These are phyloP conservation scores for Heliconius hortense DNA, from an alignment of 2,888 invertebrate genomes.

Conservation along the genomic window DNA sequence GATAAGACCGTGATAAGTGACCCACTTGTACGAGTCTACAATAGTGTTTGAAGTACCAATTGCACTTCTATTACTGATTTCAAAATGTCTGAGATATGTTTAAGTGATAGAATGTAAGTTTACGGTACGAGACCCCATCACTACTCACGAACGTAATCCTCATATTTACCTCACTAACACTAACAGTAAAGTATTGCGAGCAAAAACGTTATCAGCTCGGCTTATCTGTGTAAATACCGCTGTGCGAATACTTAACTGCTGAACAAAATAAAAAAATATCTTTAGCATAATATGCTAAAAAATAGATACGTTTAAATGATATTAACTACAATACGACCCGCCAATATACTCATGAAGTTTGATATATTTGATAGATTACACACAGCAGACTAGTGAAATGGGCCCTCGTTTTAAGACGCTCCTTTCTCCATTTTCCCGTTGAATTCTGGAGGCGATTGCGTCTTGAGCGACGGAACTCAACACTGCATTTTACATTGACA, in stretches of 20 bases:
- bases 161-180: too few species aligned
- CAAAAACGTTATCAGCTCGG: not conserved
- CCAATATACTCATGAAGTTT: too few species aligned
- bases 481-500: too few species aligned
- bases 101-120: not conserved
- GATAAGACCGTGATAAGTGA: constrained; percentile 4
- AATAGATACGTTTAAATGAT: not conserved
- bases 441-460: too few species aligned
- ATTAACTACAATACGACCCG: too few species aligned
- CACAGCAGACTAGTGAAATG: too few species aligned
- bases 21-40: not conserved
- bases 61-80: not conserved
- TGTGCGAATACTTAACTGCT: not conserved
- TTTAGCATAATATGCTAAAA: not conserved
- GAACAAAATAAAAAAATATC: not conserved
- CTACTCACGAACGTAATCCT: too few species aligned
- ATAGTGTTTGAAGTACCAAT: not conserved
- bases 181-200: not conserved
- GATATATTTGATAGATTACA: too few species aligned
- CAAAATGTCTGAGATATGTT: not conserved
- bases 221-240: not conserved
- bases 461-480: too few species aligned
- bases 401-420: too few species aligned
- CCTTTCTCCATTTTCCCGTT: too few species aligned
- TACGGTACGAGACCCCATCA: not conserved